A percentile compares a stretch with the other conserved stretches of the same genome.
phyloP scores from a whole-genome alignment of 1,140 invertebrate species.

The Olivierus martensii region DNA sequence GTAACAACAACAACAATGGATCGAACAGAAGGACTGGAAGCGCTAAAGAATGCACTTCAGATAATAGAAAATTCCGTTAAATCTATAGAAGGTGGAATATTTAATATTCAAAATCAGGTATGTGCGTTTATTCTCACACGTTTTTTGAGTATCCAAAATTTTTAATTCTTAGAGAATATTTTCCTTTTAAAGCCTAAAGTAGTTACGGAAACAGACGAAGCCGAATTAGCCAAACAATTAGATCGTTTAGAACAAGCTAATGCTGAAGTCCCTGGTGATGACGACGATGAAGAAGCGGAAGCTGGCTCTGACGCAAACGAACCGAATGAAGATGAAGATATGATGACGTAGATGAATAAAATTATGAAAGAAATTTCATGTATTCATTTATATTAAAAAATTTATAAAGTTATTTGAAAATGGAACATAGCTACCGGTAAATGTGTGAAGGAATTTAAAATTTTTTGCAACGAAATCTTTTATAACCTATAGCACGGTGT shows the following conservation, averaged over 20 bases:
- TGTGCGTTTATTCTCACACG: conserved; percentile 23
- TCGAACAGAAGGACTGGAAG: conserved; percentile 78
- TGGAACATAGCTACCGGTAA: no score
- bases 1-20: conserved; percentile 97
- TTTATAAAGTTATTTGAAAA: no score
- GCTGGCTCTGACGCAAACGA: no score
- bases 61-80: conserved; percentile 73
- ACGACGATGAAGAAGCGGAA: conserved; percentile 22
- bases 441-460: no score
- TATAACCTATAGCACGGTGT: no score
- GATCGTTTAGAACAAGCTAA: conserved; percentile 87
- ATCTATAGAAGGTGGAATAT: conserved; percentile 65
- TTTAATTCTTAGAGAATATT: conserved; percentile 3
- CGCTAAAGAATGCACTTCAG: conserved; percentile 74
- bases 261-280: conserved; percentile 64
- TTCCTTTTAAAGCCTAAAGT: conserved; percentile 68
- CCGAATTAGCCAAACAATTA: conserved; percentile 82
- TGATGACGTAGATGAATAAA: no score
- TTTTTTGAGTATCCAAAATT: neutral
- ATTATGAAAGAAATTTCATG: no score
- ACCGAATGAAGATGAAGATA: no score
- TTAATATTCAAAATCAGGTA: conserved; percentile 89
- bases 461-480: no score
- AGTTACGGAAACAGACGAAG: conserved; percentile 94
- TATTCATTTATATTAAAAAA: no score